These are phyloP conservation scores for Danio choprae DNA, from an alignment of 2,797 vertebrate genomes.

Conservation along the genomic window DNA sequence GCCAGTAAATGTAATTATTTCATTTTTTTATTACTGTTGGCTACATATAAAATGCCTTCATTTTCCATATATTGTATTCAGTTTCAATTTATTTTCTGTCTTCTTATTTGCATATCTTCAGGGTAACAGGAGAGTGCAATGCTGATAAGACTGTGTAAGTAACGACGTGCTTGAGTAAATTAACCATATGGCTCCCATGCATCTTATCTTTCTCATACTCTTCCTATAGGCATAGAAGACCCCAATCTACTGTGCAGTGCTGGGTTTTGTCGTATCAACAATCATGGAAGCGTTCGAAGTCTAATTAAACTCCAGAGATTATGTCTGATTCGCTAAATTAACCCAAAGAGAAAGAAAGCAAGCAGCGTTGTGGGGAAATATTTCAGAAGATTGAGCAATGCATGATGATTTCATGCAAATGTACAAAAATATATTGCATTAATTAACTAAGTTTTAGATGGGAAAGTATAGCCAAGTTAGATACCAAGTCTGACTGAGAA, in stretches of 20 bases:
- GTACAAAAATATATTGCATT: constrained; percentile 3
- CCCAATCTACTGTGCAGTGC: constrained; percentile 18
- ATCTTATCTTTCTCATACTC: constrained; percentile 13
- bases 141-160: not conserved
- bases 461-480: not conserved
- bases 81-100: too few species aligned
- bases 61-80: not conserved
- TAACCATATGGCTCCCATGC: constrained; percentile 22
- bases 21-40: not conserved
- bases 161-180: not conserved
- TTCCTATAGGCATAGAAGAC: not conserved
- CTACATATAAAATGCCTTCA: not conserved
- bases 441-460: not conserved
- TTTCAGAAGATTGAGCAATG: constrained; percentile 33
- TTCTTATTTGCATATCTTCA: not conserved
- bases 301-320: constrained; percentile 58
- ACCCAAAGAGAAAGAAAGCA: constrained; percentile 23
- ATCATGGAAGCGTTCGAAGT: constrained; percentile 17
- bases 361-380: constrained; percentile 33
- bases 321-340: constrained; percentile 36
- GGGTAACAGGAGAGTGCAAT: not conserved
- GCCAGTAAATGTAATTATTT: not conserved
- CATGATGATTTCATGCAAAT: constrained; percentile 32
- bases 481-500: not conserved
- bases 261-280: constrained; percentile 29